phyloP scores from a whole-genome alignment of 1,140 invertebrate genomes.

The Drosophila nigromelanica region DNA sequence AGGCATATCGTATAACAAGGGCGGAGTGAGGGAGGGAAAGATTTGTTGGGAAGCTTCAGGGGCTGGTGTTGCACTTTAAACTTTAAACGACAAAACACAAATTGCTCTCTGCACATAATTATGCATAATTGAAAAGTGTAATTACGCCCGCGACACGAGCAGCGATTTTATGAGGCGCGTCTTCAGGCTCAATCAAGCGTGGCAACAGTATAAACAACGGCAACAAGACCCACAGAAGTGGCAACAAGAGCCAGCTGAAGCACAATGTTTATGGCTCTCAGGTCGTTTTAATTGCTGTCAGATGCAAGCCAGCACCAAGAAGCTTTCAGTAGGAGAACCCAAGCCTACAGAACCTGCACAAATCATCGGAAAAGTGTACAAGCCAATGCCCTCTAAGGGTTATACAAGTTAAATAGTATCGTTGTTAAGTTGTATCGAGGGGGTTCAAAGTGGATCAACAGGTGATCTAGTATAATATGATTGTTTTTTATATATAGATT shows the following conservation, averaged over 20 bases:
- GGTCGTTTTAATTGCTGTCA: constrained; percentile 70
- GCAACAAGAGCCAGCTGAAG: constrained; percentile 31
- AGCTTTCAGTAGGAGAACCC: neutral
- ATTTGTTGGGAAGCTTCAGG: neutral
- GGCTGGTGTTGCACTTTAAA: constrained; percentile 68
- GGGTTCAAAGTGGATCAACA: neutral
- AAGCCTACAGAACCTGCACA: neutral
- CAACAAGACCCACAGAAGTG: constrained; percentile 19
- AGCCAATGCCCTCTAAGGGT: neutral
- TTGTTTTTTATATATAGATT: too few relatives aligned
- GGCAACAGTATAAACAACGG: constrained; percentile 37
- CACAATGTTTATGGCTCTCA: constrained; percentile 62
- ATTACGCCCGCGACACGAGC: constrained; percentile 56
- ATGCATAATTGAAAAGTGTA: constrained; percentile 81
- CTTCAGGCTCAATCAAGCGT: constrained; percentile 72
- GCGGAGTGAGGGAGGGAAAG: neutral
- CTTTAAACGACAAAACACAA: constrained; percentile 63
- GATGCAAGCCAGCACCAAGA: constrained; percentile 21
- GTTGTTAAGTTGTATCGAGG: neutral
- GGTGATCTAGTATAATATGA: too few relatives aligned
- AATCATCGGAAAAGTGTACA: neutral
- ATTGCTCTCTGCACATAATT: constrained; percentile 76
- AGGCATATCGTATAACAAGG: constrained; percentile 64
- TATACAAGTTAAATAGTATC: too few relatives aligned
- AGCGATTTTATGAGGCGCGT: constrained; percentile 66